phyloP scores from a whole-genome alignment of 2,888 invertebrate genomes.

The Oxystoma pomonae region DNA sequence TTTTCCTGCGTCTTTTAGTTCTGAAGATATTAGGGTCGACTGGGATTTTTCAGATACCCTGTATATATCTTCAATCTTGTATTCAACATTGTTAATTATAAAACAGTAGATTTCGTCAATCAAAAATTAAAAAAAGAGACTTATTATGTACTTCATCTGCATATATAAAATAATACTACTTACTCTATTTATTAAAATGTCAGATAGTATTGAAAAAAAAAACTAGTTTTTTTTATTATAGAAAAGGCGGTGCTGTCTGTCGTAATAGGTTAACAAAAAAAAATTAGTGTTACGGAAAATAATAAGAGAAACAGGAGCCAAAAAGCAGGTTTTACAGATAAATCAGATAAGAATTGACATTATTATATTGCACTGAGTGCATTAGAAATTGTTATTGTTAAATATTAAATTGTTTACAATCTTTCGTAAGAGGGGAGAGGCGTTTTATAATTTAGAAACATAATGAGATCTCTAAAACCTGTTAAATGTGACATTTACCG shows the following conservation, averaged over 20 bases:
- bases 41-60: too few relatives aligned
- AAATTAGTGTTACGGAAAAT: not conserved
- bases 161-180: not conserved
- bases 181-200: conserved; percentile 11
- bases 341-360: conserved; percentile 4
- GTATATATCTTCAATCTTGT: conserved; percentile 2
- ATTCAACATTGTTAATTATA: conserved; percentile 6
- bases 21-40: too few relatives aligned
- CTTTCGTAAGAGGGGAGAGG: not conserved
- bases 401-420: not conserved
- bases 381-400: conserved; percentile 3
- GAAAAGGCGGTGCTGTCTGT: not conserved
- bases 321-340: not conserved
- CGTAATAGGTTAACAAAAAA: not conserved
- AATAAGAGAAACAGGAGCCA: not conserved
- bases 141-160: conserved; percentile 12
- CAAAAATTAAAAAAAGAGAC: not conserved
- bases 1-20: too few relatives aligned
- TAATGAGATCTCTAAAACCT: not conserved
- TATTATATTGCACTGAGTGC: conserved; percentile 2
- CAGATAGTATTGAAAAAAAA: conserved; percentile 16
- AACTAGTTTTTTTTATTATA: not conserved
- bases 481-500: not conserved
- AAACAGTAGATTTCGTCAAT: not conserved
- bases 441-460: not conserved